Base-by-base conservation (phyloP, 2,888 invertebrate species). In the Machimus atricapillus region DNA sequence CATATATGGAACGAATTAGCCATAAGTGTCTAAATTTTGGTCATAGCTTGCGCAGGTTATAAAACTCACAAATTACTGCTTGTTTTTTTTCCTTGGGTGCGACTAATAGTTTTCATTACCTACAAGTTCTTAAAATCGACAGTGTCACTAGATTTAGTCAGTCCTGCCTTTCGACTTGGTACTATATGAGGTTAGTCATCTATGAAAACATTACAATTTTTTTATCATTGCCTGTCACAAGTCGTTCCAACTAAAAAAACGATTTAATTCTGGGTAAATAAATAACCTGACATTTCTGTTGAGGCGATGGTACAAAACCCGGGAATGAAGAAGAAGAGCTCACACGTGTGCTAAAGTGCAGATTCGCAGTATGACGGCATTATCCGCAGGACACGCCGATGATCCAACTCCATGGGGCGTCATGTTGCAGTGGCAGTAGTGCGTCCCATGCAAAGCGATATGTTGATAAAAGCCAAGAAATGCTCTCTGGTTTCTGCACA, bases 341-440 rank as follows among this genome's bases (percentile, higher is more conserved):
- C 12, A 77, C 77, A 77, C 43, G 37, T 77, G 78, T 23, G n/a
- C 40, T 43, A 40, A n/a, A 40, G 23, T 78, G 43, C 40, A 78
- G 43, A 78, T 43, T 43, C 40, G 16, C 16, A 23, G 37, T 40
- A 43, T 8, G 12, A 78, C 19, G 46, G 14, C 37, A 12, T 8
- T 40, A 19, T 78, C 78, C 23, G 23, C 78, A 43, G 78, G 78
- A 43, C 78, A 78, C 78, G 52, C n/a, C 23, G 16, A 78, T 78
- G 78, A 78, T 40, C 46, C 43, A 43, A 19, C 78, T 78, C 78
- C 23, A 23, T 46, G 78, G 78, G 78, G 78, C 43, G 23, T 78
- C 78, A 43, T 78, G 78, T 78, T 78, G 43, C 43, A 46, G 43
- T 46, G 78, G 78, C 78, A 78, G 23, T 23, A 37, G 78, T 77